Percentiles rank a stretch among this genome's conserved stretches.
phyloP scores from a whole-genome alignment of 2,888 invertebrate genomes.

The Arctia plantaginis region DNA sequence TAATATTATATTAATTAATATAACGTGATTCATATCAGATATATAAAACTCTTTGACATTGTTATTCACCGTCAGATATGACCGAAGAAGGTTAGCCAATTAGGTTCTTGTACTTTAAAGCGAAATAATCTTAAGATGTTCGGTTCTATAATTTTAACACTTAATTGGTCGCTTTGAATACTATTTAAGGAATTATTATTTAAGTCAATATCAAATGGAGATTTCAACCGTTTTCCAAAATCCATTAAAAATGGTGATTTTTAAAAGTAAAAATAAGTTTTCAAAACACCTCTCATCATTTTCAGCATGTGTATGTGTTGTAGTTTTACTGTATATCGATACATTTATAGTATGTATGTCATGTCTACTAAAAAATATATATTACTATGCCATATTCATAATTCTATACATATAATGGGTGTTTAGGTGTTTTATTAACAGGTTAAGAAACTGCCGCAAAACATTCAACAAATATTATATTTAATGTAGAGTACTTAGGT shows the following conservation, averaged over 20 bases:
- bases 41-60: neutral
- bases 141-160: neutral
- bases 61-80: neutral
- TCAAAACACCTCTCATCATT: conserved; percentile 42
- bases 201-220: neutral
- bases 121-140: neutral
- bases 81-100: neutral
- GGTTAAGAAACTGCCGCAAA: neutral
- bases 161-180: neutral
- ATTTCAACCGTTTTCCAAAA: conserved; percentile 14
- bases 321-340: conserved; percentile 50
- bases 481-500: neutral
- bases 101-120: neutral
- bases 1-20: too few relatives aligned
- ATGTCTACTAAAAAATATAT: neutral
- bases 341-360: conserved; percentile 20
- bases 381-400: neutral
- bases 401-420: neutral
- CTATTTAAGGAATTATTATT: neutral
- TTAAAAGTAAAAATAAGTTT: conserved; percentile 11
- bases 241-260: neutral
- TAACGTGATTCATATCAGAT: neutral
- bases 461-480: neutral
- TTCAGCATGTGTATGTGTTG: conserved; percentile 65
- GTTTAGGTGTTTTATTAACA: neutral